Evolutionary conservation across 2,888 invertebrate genomes (phyloP), one percentile per base, ranked within the genome.

Genomic region (Rhyacophila evoluta): DNA sequence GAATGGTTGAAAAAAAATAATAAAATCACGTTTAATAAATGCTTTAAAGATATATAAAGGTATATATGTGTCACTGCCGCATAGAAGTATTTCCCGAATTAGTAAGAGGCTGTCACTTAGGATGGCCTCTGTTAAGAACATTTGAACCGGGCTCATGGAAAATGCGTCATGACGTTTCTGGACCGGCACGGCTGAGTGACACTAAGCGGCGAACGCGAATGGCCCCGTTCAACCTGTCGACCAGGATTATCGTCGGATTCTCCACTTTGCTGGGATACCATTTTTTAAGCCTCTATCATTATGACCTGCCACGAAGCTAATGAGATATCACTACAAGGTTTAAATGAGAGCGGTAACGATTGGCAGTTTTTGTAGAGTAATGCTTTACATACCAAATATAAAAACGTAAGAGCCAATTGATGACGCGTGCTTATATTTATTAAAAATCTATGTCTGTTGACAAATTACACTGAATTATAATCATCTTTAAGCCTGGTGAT

Each of bases 141-240:
- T 55, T 55, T 55, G 55, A 55, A 55, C 55, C 55, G 12, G 19
- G 55, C 55, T 55, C 55, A 55, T 55, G 19, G 55, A 15, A 55
- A 55, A 55, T 55, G 55, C 55, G 55, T 55, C 19, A 19, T 55
- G 55, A 55, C 55, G 19, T 55, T 25, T 55, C 55, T 55, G 55
- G 55, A 55, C 55, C 55, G 55, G 8, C 19, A 15, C 19, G 55
- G 55, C 55, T 33, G 69, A 69, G 69, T 28, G 69, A 33, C 33
- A 19, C 29, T 33, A 33, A 69, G 69, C 29, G 69, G 27, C 69
- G 69, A 33, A 25, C 29, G 68, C 36, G 39, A 68, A 67, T 68
- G 69, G 15, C 68, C 29, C 67, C 68, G 67, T 68, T 75, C 67
- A 75, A 39, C 75, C 68, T 75, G 75, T 75, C 75, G 12, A 29